Base-by-base conservation (phyloP, 2,797 vertebrate genomes). In the Scleropages formosus region DNA sequence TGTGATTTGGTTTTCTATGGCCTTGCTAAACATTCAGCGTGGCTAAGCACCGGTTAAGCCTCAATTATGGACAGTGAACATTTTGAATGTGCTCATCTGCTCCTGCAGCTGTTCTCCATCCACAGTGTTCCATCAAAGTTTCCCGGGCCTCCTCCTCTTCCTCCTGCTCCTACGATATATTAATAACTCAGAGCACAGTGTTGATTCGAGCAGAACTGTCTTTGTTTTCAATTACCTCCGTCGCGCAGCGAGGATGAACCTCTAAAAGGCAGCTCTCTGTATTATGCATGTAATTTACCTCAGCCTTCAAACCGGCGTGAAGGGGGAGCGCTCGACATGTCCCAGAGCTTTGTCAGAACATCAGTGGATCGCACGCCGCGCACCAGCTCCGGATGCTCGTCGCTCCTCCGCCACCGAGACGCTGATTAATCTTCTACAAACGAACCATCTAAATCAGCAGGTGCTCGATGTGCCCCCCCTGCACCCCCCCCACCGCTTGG, bases 341-440 rank as follows among this genome's bases (percentile, higher is more conserved):
- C 90, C 89, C 88, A 86, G 84, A 89, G 91, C 90, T 93, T 92
- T 93, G 91, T 91, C 91, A 90, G 88, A 88, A 90, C 90, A 93
- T 93, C 92, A 93, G 91, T 64, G 91, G 83, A 88, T 87, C 88
- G 63, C n/a, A 31, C 13, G 7, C 47, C 65, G 73, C 26, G 82
- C 91, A 91, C 80, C 89, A 88, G 88, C 82, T 62, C 20, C 63
- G n/a, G 46, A 53, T 49, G 46, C 56, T 15, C 47, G 13, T 22
- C 66, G 27, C 31, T n/a, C 27, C 20, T 62, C 0, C 81, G 85
- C 84, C 85, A 89, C 88, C 88, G 90, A 88, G 90, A 91, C 90
- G 89, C 89, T 88, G 90, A 86, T 91, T 93, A 93, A 94, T 93
- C 90, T 92, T 88, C 92, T 93, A 91, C 91, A 92, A 92, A 92